These are phyloP conservation scores for Drosophila ustulata DNA, from an alignment of 2,888 invertebrate genomes.

Conservation along the genomic window DNA sequence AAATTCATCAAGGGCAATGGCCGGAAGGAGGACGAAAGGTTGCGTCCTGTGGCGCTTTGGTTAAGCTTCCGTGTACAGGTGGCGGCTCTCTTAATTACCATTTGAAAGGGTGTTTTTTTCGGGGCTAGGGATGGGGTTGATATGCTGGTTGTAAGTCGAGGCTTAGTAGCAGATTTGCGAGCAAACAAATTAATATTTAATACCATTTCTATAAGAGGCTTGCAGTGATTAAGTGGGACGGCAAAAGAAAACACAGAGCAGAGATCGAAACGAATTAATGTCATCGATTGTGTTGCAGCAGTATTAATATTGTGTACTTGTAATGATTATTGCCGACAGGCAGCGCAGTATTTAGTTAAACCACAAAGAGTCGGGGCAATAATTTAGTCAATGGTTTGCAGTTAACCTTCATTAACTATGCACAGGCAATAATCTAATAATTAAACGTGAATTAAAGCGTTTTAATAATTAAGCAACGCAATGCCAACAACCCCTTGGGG, in stretches of 20 bases:
- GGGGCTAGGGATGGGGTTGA: background rate
- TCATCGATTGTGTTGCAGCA: constrained; percentile 10
- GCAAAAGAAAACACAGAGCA: background rate
- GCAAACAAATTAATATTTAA: constrained; percentile 52
- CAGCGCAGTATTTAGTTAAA: background rate
- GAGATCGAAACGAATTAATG: background rate
- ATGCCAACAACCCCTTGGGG: background rate
- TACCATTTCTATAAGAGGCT: constrained; percentile 19
- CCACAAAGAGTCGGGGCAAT: background rate
- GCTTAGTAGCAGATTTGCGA: constrained; percentile 43
- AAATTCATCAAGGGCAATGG: background rate
- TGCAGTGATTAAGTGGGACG: constrained; percentile 10
- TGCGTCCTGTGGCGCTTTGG: background rate
- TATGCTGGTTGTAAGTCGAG: constrained; percentile 36
- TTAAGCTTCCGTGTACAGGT: constrained; percentile 28
- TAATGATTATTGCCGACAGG: constrained; percentile 8
- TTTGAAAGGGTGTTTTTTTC: constrained; percentile 20
- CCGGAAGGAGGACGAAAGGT: background rate
- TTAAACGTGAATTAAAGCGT: constrained; percentile 40
- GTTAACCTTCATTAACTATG: constrained; percentile 25
- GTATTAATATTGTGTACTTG: background rate
- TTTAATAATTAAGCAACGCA: constrained; percentile 42
- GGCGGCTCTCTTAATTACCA: constrained; percentile 40
- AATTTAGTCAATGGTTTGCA: constrained; percentile 6
- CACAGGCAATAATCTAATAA: constrained; percentile 35